phyloP scores from a whole-genome alignment of 2,113 vertebrate genomes.

The Pseudopodoces humilis region DNA sequence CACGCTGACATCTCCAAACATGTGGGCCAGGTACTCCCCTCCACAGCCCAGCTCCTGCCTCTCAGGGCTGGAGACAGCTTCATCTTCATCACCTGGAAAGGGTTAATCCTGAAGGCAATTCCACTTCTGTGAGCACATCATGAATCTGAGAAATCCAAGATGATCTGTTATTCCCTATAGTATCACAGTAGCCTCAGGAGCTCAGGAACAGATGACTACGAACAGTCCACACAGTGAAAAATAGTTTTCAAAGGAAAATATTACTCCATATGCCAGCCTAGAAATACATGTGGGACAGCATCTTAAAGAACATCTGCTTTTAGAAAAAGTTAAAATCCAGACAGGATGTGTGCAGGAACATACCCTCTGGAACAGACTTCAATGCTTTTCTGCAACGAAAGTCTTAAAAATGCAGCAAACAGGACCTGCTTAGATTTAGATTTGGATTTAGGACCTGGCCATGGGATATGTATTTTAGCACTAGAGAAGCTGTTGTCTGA shows the following conservation, averaged over 20 bases:
- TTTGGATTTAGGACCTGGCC: neutral
- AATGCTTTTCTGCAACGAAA: neutral
- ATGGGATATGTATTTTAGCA: neutral
- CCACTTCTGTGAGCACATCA: neutral
- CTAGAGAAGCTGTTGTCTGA: neutral
- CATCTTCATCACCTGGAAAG: neutral
- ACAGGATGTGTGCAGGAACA: neutral
- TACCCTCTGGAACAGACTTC: neutral
- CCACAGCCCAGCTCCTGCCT: accelerated
- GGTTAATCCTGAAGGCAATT: neutral
- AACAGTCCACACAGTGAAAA: neutral
- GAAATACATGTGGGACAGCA: neutral
- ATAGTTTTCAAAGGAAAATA: neutral
- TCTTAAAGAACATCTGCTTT: neutral
- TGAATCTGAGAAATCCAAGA: neutral
- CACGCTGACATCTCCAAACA: accelerated
- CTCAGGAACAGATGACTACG: neutral
- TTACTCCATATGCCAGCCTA: neutral
- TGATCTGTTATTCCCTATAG: neutral
- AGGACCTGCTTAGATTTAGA: no score
- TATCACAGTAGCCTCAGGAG: neutral
- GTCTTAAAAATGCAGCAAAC: neutral
- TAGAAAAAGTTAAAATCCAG: neutral
- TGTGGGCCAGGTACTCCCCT: neutral
- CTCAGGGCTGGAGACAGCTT: neutral